Percentiles rank a stretch among this genome's conserved stretches.
Conservation (phyloP, 2,113 vertebrate species). For the Oryzias woworae region DNA sequence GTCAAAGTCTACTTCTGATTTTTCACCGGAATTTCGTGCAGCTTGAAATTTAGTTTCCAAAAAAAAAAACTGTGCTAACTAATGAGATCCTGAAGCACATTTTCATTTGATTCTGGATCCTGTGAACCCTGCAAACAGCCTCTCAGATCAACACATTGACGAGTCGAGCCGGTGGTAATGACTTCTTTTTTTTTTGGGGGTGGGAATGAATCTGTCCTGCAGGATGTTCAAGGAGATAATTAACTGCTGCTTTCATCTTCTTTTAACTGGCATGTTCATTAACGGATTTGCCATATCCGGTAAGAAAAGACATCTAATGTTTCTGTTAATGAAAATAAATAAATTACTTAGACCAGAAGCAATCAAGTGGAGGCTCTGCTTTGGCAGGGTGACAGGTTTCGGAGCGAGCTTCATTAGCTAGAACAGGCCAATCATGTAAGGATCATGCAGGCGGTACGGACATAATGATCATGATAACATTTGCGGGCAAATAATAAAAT, state of each 20-base stretch:
- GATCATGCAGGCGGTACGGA: slow-evolving; percentile 38
- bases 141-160: slow-evolving; percentile 64
- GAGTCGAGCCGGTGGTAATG: slow-evolving; percentile 55
- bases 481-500: slow-evolving; percentile 39
- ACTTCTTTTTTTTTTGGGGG: slow-evolving; percentile 31
- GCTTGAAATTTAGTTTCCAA: slow-evolving; percentile 7
- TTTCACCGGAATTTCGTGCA: background rate
- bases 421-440: slow-evolving; percentile 42
- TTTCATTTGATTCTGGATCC: slow-evolving; percentile 56
- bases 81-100: slow-evolving; percentile 51
- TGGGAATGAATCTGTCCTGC: slow-evolving; percentile 66
- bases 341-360: slow-evolving; percentile 50
- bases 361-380: slow-evolving; percentile 38
- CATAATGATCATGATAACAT: slow-evolving; percentile 46
- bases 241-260: slow-evolving; percentile 70
- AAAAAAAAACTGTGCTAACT: slow-evolving; percentile 14
- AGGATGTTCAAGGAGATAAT: slow-evolving; percentile 72
- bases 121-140: slow-evolving; percentile 61
- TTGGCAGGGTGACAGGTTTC: slow-evolving; percentile 47
- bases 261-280: slow-evolving; percentile 75
- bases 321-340: slow-evolving; percentile 70
- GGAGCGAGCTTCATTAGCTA: slow-evolving; percentile 51
- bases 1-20: too few species aligned
- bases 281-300: slow-evolving; percentile 56
- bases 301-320: slow-evolving; percentile 58